Percentiles rank a stretch among this genome's conserved stretches.
Conservation (phyloP, 2,888 invertebrate genomes). For the Apotomis turbidana region DNA sequence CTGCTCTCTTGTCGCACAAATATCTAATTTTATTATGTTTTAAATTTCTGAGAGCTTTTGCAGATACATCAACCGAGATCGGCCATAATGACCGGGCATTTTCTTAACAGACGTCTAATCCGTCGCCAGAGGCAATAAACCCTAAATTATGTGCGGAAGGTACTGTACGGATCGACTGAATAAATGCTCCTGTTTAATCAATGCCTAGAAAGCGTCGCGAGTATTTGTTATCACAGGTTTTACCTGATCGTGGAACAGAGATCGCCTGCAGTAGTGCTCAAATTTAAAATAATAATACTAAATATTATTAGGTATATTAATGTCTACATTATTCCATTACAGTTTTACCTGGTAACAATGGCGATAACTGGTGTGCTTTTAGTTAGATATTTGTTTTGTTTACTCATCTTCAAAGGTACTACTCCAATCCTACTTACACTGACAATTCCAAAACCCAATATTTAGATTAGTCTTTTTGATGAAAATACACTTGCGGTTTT, state of each 20-base stretch:
- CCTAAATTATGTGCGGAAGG: slow-evolving; percentile 60
- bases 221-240: slow-evolving; percentile 60
- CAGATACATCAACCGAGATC: not conserved
- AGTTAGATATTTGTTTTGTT: too few relatives aligned
- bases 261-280: not conserved
- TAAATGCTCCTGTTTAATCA: slow-evolving; percentile 69
- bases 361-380: too few relatives aligned
- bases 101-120: slow-evolving; percentile 52
- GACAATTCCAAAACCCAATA: too few relatives aligned
- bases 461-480: too few relatives aligned
- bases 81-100: slow-evolving; percentile 9
- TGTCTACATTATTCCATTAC: too few relatives aligned
- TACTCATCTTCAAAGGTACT: too few relatives aligned
- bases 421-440: too few relatives aligned
- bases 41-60: not conserved
- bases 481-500: too few relatives aligned
- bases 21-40: too few relatives aligned
- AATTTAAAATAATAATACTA: not conserved
- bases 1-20: too few relatives aligned
- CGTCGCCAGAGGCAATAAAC: slow-evolving; percentile 66
- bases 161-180: slow-evolving; percentile 55
- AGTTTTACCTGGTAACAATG: too few relatives aligned
- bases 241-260: slow-evolving; percentile 7
- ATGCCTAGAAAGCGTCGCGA: slow-evolving; percentile 58
- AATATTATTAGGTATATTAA: not conserved